Evolutionary conservation across 2,888 invertebrate species (phyloP).

Genomic region (Sialis fuliginosa): DNA sequence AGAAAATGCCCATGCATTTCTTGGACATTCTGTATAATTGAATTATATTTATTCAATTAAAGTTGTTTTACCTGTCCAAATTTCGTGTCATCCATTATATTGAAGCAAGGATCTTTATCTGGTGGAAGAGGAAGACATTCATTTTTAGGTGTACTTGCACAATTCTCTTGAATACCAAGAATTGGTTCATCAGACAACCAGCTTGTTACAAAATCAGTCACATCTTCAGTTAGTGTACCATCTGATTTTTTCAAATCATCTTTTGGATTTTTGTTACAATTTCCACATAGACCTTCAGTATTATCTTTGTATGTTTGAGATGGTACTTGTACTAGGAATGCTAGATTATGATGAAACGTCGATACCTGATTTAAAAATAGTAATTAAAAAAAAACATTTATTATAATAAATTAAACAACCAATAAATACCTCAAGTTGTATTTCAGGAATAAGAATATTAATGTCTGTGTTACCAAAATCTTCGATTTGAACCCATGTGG

Average conservation of each 20-base stretch:
- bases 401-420: neutral
- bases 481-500: constrained; percentile 42
- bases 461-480: constrained; percentile 38
- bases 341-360: constrained; percentile 27
- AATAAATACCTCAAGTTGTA: constrained; percentile 47
- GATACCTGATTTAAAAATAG: constrained; percentile 18
- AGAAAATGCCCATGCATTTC: too few relatives aligned
- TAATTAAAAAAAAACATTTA: neutral
- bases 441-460: constrained; percentile 40
- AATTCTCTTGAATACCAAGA: constrained; percentile 24
- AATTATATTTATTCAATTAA: neutral
- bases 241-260: constrained; percentile 35
- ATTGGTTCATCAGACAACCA: constrained; percentile 20
- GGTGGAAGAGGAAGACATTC: constrained; percentile 30
- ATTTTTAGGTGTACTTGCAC: constrained; percentile 19
- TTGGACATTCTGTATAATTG: constrained; percentile 4
- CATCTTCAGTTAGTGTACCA: constrained; percentile 33
- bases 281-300: constrained; percentile 68
- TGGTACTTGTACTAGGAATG: constrained; percentile 41
- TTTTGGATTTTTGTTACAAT: constrained; percentile 41
- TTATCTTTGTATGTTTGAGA: constrained; percentile 52
- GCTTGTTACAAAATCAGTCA: constrained; percentile 32
- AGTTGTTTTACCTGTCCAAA: constrained; percentile 30
- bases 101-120: constrained; percentile 46
- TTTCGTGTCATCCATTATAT: constrained; percentile 33